Percentiles rank a stretch among this genome's conserved stretches.
Conservation (phyloP, 2,113 vertebrate genomes). For the Chloropsis cyanopogon region DNA sequence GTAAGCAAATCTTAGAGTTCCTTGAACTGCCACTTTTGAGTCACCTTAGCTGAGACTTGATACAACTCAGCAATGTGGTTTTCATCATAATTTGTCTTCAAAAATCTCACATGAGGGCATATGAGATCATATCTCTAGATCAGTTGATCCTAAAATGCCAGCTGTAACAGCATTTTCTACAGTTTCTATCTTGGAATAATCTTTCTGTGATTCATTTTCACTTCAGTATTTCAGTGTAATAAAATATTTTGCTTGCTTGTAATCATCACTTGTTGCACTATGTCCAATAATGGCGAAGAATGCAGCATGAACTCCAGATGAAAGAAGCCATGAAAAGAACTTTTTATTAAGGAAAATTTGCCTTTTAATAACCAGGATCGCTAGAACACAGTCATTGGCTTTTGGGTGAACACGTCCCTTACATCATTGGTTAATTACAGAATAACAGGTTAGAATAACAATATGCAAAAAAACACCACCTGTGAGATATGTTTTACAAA, state of each 20-base stretch:
- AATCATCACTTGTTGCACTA: background rate
- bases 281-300: no score
- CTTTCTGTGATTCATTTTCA: background rate
- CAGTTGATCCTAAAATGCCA: background rate
- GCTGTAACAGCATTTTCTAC: background rate
- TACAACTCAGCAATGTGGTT: background rate
- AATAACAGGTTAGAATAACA: no score
- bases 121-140: background rate
- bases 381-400: no score
- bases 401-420: no score
- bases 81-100: background rate
- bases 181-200: background rate
- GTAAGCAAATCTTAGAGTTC: background rate
- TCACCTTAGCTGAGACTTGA: background rate
- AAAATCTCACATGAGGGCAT: background rate
- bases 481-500: no score
- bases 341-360: no score
- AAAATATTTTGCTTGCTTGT: background rate
- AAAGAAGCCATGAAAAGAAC: no score
- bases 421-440: no score
- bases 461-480: no score
- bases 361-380: no score
- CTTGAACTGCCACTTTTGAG: background rate
- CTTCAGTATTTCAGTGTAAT: background rate
- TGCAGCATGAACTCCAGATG: no score